Percentiles rank a stretch among this genome's conserved stretches.
Evolutionary conservation across 2,888 invertebrate genomes (phyloP).

Genomic region (Hipparchia sbordonii): DNA sequence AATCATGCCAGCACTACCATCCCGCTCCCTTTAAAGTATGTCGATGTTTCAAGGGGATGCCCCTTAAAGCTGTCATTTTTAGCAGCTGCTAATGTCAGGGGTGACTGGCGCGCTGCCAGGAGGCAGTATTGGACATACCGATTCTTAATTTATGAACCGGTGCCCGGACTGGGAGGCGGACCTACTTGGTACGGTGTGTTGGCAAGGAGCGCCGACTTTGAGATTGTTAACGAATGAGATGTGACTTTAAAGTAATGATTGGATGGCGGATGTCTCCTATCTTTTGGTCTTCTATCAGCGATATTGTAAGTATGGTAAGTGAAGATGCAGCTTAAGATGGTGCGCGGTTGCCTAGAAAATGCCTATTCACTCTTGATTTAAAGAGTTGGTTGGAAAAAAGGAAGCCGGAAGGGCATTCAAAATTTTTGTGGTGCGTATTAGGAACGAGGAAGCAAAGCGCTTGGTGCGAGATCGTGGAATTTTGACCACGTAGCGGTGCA

Average conservation of each 20-base stretch:
- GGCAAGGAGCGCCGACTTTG: slow-evolving; percentile 26
- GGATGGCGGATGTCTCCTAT: neutral
- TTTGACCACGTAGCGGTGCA: too few species aligned
- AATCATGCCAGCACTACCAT: slow-evolving; percentile 16
- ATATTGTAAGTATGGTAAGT: too few species aligned
- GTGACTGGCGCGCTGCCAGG: slow-evolving; percentile 56
- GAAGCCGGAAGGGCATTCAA: too few species aligned
- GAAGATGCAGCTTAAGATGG: too few species aligned
- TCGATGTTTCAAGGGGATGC: slow-evolving; percentile 39
- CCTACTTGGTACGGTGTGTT: slow-evolving; percentile 28
- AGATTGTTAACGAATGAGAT: slow-evolving; percentile 35
- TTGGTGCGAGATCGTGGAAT: too few species aligned
- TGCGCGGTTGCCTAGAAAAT: too few species aligned
- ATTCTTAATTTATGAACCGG: slow-evolving; percentile 43
- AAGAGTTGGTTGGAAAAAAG: too few species aligned
- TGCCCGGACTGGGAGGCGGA: slow-evolving; percentile 14
- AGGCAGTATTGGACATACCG: slow-evolving; percentile 38
- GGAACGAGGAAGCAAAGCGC: too few species aligned
- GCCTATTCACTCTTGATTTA: too few species aligned
- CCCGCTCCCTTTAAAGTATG: slow-evolving; percentile 33
- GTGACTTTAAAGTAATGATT: slow-evolving; percentile 12
- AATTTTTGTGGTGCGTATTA: too few species aligned
- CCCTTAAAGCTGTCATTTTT: slow-evolving; percentile 53
- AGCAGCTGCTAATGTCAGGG: slow-evolving; percentile 50
- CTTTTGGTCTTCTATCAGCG: too few species aligned